Evolutionary conservation across 2,888 invertebrate genomes (phyloP).

Genomic region (Oeneis ivallda): DNA sequence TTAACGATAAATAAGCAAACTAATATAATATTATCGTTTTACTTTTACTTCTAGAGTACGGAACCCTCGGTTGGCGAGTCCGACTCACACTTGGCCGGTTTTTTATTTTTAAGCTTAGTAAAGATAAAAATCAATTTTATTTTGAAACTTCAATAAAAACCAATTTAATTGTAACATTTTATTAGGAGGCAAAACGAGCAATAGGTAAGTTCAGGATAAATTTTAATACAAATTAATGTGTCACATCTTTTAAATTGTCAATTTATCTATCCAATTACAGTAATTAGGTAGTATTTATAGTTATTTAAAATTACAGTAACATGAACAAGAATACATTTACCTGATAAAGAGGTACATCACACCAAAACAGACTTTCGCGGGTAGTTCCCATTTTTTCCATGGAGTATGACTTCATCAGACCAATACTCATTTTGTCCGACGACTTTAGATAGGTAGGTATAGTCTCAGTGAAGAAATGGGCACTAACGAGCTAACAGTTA

Average conservation of each 20-base stretch:
- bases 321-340: slow-evolving; percentile 70
- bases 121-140: no score
- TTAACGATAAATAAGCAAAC: no score
- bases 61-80: no score
- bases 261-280: slow-evolving; percentile 76
- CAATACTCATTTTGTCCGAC: no score
- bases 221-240: slow-evolving; percentile 78
- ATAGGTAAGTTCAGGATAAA: slow-evolving; percentile 78
- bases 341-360: slow-evolving; percentile 49
- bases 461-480: no score
- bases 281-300: slow-evolving; percentile 54
- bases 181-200: slow-evolving; percentile 82
- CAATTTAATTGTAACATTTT: slow-evolving; percentile 76
- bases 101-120: no score
- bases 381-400: no score
- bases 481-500: slow-evolving; percentile 56
- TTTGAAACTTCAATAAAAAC: slow-evolving; percentile 17
- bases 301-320: slow-evolving; percentile 80
- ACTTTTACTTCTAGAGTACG: no score
- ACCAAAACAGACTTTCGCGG: slow-evolving; percentile 58
- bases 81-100: no score
- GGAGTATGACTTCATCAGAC: no score
- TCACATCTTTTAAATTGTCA: slow-evolving; percentile 75
- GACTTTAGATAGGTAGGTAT: no score
- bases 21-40: no score